A percentile compares a stretch with the other conserved stretches of the same genome.
Conservation (phyloP, 2,797 vertebrate species). For the Acanthornis magna region DNA sequence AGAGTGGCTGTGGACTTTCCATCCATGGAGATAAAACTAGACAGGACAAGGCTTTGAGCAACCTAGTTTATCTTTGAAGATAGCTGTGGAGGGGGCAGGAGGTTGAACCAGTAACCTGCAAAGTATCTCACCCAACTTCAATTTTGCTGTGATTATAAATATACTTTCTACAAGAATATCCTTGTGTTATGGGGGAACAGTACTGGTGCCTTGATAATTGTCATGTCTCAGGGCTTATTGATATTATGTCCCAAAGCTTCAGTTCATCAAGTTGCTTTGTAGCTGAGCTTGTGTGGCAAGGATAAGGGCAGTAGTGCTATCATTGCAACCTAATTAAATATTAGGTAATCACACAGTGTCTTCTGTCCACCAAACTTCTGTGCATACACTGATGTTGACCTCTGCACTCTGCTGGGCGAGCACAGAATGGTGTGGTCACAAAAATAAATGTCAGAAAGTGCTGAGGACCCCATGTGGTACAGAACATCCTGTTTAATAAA, state of each 20-base stretch:
- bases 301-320: not conserved
- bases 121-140: not conserved
- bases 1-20: not conserved
- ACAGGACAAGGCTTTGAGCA: not conserved
- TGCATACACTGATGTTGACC: not conserved
- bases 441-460: not conserved
- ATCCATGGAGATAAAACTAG: not conserved
- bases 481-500: not conserved
- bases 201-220: not conserved
- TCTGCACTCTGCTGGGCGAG: not conserved
- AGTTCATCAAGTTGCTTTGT: not conserved
- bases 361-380: not conserved
- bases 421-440: not conserved
- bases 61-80: not conserved
- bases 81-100: not conserved
- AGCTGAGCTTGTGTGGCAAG: not conserved
- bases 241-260: not conserved
- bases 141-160: not conserved
- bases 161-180: not conserved
- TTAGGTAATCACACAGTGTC: conserved; percentile 12
- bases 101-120: not conserved
- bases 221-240: not conserved
- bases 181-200: not conserved
- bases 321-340: conserved; percentile 18
- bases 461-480: not conserved